Evolutionary conservation across 1,140 invertebrate genomes (phyloP), one percentile per base, ranked within the genome.

Genomic region (Drosophila gunungcola): DNA sequence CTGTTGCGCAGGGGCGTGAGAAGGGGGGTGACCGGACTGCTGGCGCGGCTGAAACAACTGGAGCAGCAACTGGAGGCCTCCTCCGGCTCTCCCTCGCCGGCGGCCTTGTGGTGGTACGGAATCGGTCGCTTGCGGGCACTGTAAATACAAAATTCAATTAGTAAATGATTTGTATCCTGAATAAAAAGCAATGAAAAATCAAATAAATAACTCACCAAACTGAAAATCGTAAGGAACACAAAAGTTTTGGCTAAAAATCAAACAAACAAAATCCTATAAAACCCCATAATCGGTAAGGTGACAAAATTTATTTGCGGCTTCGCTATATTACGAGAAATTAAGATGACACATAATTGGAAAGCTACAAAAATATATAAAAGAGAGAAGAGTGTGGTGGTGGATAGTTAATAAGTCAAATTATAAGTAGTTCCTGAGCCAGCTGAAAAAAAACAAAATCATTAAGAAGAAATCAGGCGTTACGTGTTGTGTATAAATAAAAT

Each of bases 81-180:
- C 6, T 96, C 85, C 7, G 62, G 57, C 38, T 88, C 81, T 12
- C 34, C 73, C 43, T 38, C 79, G 10, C 60, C 79, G 0, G 21
- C 95, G 11, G 96, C 96, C 56, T 96, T 96, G 79, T 97, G 94
- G 80, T 97, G 96, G 94, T 98, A 98, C 51, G 97, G 97, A 83
- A 98, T 97, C 39, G 97, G 97, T 58, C 97, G 94, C 93, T 98
- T 98, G 78, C 97, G 95, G 68, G 97, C 97, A 93, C 97, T 98
- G 94, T 83, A 94, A 94, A 83, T 10, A 45, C 5, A 41, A 54
- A 42, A 67, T 36, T 0, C 0, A 41, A 45, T 52, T 56, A 56
- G 11, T 5, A 32, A 16, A 2, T 6, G 7, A 34, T n/a, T 5
- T 36, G 1, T 16, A 3, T 27, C 0, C 21, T 36, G 3, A 0